Base-by-base conservation (phyloP, 2,888 invertebrate species). In the Pammene aurita region DNA sequence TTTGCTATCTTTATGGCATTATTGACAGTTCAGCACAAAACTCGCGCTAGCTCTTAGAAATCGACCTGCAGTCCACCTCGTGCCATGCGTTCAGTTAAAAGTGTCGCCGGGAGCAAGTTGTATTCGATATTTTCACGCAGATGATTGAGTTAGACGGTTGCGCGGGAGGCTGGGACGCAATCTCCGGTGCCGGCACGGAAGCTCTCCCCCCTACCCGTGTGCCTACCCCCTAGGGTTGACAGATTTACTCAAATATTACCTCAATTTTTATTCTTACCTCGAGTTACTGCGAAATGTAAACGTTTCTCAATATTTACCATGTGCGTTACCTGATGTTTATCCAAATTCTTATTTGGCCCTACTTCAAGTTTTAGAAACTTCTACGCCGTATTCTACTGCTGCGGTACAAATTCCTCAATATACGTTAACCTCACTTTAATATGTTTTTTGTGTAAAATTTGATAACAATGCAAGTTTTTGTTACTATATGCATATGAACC, bases 131-230 rank as follows among this genome's bases (percentile, higher is more conserved):
- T 90, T 90, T 88, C 84, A 86, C 84, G 84, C 82, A 82, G 83
- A 84, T 88, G 87, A 92, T 92, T 90, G 88, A 89, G 90, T 92
- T 91, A 90, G 87, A 76, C 81, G 83, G 83, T 79, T 85, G 88
- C 85, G 88, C 86, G 86, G 85, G 89, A 89, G 89, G 88, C 85
- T 84, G 86, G 84, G 82, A 83, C 80, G 88, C 88, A 90, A 91
- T 91, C 90, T 90, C 91, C 91, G 90, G 91, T 86, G 82, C 79
- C 80, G 78, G 77, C 78, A 80, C 83, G 83, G 83, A 83, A 81
- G 76, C 80, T 34, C 76, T 13, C 72, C 79, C 80, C 78, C 66
- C 70, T 72, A 72, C 66, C 61, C 54, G 18, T 41, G 42, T 56
- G 34, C 66, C 72, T 65, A 66, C 73, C 65, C 63, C 64, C 55